Base-by-base conservation (phyloP, 2,888 invertebrate species). In the Neoscelio sp. region DNA sequence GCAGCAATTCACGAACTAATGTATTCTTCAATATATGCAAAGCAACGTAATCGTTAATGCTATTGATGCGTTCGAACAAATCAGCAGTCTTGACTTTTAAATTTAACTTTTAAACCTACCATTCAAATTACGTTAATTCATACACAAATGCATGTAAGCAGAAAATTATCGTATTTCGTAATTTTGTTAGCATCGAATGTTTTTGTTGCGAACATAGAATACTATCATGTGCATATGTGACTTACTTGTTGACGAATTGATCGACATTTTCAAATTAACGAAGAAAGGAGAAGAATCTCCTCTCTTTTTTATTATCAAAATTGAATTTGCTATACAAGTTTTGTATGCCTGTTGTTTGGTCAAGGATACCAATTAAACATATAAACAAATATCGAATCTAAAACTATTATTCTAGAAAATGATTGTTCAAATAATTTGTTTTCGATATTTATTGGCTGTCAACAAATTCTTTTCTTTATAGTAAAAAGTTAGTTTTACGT, bases 31-130 rank as follows among this genome's bases (percentile, higher is more conserved):
- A 52, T 54, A 60, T 38, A 30, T 38, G 38, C 67, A 20, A 46
- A 6, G 40, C 60, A 20, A 10, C 54, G 15, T 38, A 44, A 54
- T 75, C 60, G 46, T 67, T 75, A 68, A 65, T 56, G 46, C 46
- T 18, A 44, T 62, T 50, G 40, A 33, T 35, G 70, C 56, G 38
- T 23, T 13, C 46, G 38, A 38, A 7, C 48, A 6, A 23, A 54
- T 62, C 54, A 46, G 35, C 60, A 33, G 26, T 30, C 3, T 17
- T 20, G 13, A 18, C n/a, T n/a, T n/a, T n/a, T n/a, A n/a, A n/a
- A n/a, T n/a, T n/a, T n/a, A n/a, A n/a, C n/a, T 50, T 67, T 46
- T 26, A 35, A 56, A 44, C 18, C 13, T 15, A 46, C 18, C 30
- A 44, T 30, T 44, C 30, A 17, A 30, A 28, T 30, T 18, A 18